Percentiles rank a stretch among this genome's conserved stretches.
These are phyloP conservation scores for Hypomecis punctinalis DNA, from an alignment of 2,888 invertebrate species.

Conservation along the genomic window DNA sequence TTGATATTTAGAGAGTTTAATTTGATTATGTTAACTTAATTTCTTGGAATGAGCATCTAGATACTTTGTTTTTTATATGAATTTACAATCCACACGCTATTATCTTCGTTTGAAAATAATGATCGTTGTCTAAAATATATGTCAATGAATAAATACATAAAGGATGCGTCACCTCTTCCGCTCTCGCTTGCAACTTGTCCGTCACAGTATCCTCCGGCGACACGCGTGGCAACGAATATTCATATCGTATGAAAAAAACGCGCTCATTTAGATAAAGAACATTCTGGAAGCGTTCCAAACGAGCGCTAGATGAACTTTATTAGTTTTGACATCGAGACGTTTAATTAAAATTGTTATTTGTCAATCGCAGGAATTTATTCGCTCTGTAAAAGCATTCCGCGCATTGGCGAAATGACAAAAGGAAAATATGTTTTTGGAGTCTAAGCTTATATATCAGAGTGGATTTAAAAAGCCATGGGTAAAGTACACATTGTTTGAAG, in stretches of 20 bases:
- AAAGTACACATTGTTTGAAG: too few species aligned
- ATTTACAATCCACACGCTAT: too few species aligned
- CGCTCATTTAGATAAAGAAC: slow-evolving; percentile 65
- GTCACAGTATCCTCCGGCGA: slow-evolving; percentile 53
- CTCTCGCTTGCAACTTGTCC: slow-evolving; percentile 51
- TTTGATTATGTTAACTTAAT: too few species aligned
- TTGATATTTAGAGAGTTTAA: too few species aligned
- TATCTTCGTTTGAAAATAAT: too few species aligned
- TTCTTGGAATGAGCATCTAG: too few species aligned
- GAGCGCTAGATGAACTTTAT: slow-evolving; percentile 58
- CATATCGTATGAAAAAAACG: slow-evolving; percentile 64
- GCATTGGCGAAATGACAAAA: slow-evolving; percentile 14
- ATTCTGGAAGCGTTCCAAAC: slow-evolving; percentile 71
- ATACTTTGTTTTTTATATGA: too few species aligned
- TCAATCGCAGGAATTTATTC: slow-evolving; percentile 47
- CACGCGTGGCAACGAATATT: slow-evolving; percentile 75
- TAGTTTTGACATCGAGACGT: slow-evolving; percentile 61
- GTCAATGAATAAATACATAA: neutral
- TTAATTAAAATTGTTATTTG: slow-evolving; percentile 66
- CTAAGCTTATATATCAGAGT: neutral
- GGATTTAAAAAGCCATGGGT: neutral
- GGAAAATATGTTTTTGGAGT: slow-evolving; percentile 13
- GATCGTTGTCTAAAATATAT: too few species aligned
- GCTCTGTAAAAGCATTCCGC: slow-evolving; percentile 33
- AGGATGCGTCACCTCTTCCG: slow-evolving; percentile 24